Percentiles rank a stretch among this genome's conserved stretches.
phyloP scores from a whole-genome alignment of 2,888 invertebrate genomes.

The Strigamia maritima region DNA sequence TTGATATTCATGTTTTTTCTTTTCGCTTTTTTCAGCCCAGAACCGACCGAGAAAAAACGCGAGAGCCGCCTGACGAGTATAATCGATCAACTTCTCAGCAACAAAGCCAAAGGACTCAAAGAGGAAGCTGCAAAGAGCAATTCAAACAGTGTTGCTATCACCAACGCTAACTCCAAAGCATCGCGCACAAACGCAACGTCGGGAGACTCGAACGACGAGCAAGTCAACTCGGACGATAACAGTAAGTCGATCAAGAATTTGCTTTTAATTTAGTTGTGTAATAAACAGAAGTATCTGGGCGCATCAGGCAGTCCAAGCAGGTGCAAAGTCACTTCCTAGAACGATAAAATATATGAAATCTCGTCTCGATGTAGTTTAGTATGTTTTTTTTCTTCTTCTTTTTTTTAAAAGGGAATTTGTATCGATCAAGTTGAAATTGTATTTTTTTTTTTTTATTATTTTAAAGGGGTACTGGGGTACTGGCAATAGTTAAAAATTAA shows the following conservation, averaged over 20 bases:
- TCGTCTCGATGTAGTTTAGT: no score
- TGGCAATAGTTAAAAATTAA: no score
- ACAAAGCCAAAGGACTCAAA: slow-evolving; percentile 43
- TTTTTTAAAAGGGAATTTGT: not conserved
- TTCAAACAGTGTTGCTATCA: not conserved
- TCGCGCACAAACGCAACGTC: not conserved
- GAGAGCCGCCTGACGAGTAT: slow-evolving; percentile 45
- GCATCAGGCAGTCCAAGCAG: not conserved
- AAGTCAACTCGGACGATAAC: slow-evolving; percentile 38
- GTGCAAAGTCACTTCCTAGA: not conserved
- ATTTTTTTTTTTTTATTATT: not conserved
- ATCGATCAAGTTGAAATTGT: not conserved
- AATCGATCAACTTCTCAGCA: slow-evolving; percentile 45
- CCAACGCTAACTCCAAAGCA: not conserved
- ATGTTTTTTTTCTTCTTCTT: not conserved
- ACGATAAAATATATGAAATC: not conserved
- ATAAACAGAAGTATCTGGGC: not conserved
- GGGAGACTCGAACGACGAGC: not conserved
- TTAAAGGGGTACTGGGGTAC: no score
- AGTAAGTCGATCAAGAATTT: slow-evolving; percentile 11
- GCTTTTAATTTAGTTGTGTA: not conserved
- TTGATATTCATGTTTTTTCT: slow-evolving; percentile 36
- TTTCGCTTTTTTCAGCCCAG: slow-evolving; percentile 40
- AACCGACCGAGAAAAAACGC: slow-evolving; percentile 44
- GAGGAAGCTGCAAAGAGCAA: slow-evolving; percentile 13